Percentiles rank a stretch among this genome's conserved stretches.
Evolutionary conservation across 2,797 vertebrate genomes (phyloP).

Genomic region (Poecilia gillii): DNA sequence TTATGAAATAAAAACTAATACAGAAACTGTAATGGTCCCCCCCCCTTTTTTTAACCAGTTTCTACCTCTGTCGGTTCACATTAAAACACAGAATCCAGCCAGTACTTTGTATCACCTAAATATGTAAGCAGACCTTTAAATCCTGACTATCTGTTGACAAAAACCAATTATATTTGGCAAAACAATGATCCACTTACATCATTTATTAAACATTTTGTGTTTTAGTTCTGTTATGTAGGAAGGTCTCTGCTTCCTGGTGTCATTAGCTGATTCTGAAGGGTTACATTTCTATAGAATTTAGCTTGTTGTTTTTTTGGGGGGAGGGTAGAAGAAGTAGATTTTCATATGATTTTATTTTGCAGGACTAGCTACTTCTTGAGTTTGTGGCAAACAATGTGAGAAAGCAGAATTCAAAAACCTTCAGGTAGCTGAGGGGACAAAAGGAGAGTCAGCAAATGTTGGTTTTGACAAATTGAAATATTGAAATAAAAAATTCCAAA

Average conservation of each 20-base stretch:
- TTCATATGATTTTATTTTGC: no score
- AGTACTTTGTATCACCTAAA: neutral
- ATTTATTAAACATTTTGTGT: neutral
- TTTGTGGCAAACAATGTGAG: neutral
- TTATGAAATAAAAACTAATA: conserved; percentile 23
- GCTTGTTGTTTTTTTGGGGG: no score
- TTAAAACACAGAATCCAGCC: neutral
- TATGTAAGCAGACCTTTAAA: neutral
- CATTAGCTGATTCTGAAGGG: neutral
- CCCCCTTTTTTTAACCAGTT: neutral
- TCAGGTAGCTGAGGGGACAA: neutral
- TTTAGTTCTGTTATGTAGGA: no score
- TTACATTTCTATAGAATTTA: no score
- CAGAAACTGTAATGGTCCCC: neutral
- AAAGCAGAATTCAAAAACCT: neutral
- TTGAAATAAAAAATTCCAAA: neutral
- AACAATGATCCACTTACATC: neutral
- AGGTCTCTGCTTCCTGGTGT: neutral
- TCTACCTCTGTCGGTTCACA: neutral
- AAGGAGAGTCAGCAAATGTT: neutral
- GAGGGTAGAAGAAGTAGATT: no score
- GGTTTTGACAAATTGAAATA: neutral
- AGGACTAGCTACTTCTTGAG: neutral
- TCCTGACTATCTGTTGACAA: neutral
- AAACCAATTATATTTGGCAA: neutral